phyloP scores from a whole-genome alignment of 2,888 invertebrate species.

The Andrena bicolor region DNA sequence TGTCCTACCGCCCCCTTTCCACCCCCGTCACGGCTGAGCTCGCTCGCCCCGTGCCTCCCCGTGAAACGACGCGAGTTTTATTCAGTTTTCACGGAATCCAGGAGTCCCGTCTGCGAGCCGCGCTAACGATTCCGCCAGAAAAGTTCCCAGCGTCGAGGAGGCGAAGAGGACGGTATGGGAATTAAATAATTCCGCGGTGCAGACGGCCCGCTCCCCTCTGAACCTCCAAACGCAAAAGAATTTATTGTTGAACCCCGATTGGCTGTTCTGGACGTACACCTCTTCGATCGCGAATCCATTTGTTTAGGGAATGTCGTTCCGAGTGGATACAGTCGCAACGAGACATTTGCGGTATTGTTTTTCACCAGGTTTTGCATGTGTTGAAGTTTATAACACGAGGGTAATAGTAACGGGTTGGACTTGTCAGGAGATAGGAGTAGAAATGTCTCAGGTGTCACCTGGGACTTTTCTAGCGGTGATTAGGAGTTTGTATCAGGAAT shows the following conservation, averaged over 20 bases:
- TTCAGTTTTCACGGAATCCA: conserved; percentile 74
- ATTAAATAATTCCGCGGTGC: conserved; percentile 71
- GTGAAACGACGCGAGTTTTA: conserved; percentile 74
- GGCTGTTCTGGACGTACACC: conserved; percentile 30
- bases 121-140: conserved; percentile 70
- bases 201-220: conserved; percentile 40
- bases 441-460: too few relatives aligned
- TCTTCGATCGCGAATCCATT: conserved; percentile 40
- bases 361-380: too few relatives aligned
- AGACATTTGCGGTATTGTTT: conserved; percentile 9
- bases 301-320: conserved; percentile 18
- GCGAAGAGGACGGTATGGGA: conserved; percentile 55
- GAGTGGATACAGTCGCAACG: background rate
- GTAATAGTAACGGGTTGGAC: too few relatives aligned
- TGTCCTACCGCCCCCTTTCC: conserved; percentile 45
- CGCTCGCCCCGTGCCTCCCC: conserved; percentile 49
- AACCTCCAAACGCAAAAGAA: conserved; percentile 5
- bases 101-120: conserved; percentile 64
- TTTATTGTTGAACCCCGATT: conserved; percentile 44
- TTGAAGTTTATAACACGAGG: too few relatives aligned
- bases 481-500: too few relatives aligned
- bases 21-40: conserved; percentile 37
- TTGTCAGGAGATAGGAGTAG: too few relatives aligned
- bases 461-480: too few relatives aligned
- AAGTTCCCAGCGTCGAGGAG: conserved; percentile 60